These are phyloP conservation scores for Phymastichus coffea DNA, from an alignment of 1,140 invertebrate species.

Conservation along the genomic window DNA sequence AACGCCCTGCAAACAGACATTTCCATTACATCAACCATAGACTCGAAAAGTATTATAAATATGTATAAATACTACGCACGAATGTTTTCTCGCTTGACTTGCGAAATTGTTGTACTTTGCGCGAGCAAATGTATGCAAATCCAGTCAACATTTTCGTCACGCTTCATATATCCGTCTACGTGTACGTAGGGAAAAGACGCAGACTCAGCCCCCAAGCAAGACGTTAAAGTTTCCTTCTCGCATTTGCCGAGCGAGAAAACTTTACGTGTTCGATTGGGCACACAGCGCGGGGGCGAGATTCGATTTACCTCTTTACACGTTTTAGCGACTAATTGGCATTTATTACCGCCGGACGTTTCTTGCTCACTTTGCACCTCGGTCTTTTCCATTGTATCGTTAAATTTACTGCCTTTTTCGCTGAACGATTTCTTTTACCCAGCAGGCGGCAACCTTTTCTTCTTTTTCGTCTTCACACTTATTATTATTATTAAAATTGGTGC, in stretches of 20 bases:
- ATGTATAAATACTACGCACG: background rate
- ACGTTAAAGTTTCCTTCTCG: constrained; percentile 9
- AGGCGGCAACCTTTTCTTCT: no score
- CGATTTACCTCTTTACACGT: background rate
- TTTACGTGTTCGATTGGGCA: constrained; percentile 9
- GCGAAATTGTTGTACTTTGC: constrained; percentile 7
- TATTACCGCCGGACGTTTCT: background rate
- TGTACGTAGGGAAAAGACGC: background rate
- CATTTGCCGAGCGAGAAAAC: constrained; percentile 2
- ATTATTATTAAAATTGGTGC: no score
- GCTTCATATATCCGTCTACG: background rate
- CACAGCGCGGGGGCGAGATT: background rate
- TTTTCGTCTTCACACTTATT: no score
- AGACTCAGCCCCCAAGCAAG: background rate
- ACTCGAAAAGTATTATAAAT: background rate
- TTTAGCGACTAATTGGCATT: constrained; percentile 5
- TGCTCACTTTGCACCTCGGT: background rate
- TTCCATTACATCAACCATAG: background rate
- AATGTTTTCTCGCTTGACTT: constrained; percentile 7
- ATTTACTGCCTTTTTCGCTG: no score
- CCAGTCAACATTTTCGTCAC: constrained; percentile 1
- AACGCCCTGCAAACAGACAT: background rate
- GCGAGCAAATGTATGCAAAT: constrained; percentile 18
- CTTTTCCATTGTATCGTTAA: no score
- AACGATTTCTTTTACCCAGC: no score